Base-by-base conservation (phyloP, 2,888 invertebrate genomes). In the Calameuta idolon region DNA sequence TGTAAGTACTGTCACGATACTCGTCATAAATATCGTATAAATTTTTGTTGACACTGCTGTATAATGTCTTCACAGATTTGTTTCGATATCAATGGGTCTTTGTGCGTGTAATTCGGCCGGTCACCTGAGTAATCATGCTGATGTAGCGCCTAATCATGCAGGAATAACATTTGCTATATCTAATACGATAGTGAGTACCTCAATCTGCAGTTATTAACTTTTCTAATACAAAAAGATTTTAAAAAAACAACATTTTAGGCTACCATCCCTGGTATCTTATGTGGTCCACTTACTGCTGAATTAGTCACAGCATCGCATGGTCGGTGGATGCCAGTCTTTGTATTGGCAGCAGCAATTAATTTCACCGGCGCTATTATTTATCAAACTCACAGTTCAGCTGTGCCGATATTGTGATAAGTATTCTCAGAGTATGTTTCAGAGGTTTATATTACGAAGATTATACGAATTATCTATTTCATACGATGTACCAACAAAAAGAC, bases 51-150 rank as follows among this genome's bases (percentile, higher is more conserved):
- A 4, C 15, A 2, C 68, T 79, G 35, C 76, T 77, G 35, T 37
- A 77, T 35, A 79, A 68, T 34, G 11, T 69, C 4, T 23, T 31
- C 31, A 69, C 89, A 94, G 94, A 82, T 94, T 95, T 87, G 94
- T 96, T 34, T 95, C 95, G 34, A 93, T 96, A 86, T 95, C 95
- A 1, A 95, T 96, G 95, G 95, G 95, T 11, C 91, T 96, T 79
- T 95, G 95, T 89, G 95, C 96, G 0, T 95, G 95, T 87, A 96
- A 96, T 89, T 95, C 95, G 68, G 95, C 95, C 23, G 96, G 96
- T 30, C 96, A 96, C 90, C 92, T 96, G 68, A 95, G 95, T 87
- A 96, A 96, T 89, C 96, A 96, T 89, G 95, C 95, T 5, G 96
- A 96, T 87, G 93, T 96, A 35, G 96, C 96, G 0, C 96, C 96